Evolutionary conservation across 2,888 invertebrate genomes (phyloP).

Genomic region (Thecocarcelia acutangulata): DNA sequence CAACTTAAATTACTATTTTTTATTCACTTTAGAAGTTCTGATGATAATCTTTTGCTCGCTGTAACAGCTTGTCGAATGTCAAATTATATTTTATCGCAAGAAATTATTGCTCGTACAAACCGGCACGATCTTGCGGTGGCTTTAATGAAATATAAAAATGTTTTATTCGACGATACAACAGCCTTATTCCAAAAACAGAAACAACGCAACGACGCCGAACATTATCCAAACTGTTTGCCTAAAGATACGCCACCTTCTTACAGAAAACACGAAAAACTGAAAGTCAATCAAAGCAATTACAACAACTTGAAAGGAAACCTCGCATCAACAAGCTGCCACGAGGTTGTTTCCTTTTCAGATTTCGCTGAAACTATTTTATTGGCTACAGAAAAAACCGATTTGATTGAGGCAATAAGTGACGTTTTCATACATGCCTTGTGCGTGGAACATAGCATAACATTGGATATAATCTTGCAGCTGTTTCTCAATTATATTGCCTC

Average conservation of each 20-base stretch:
- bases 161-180: slow-evolving; percentile 79
- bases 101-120: slow-evolving; percentile 74
- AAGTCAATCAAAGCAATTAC: slow-evolving; percentile 23
- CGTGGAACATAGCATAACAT: slow-evolving; percentile 77
- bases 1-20: background rate
- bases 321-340: slow-evolving; percentile 18
- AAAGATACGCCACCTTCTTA: slow-evolving; percentile 31
- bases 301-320: background rate
- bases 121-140: slow-evolving; percentile 76
- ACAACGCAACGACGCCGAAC: slow-evolving; percentile 56
- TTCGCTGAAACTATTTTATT: slow-evolving; percentile 79
- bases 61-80: slow-evolving; percentile 80
- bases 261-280: slow-evolving; percentile 25
- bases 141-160: slow-evolving; percentile 78
- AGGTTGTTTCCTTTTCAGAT: slow-evolving; percentile 79
- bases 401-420: slow-evolving; percentile 80
- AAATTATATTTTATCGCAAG: slow-evolving; percentile 78
- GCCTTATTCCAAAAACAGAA: slow-evolving; percentile 67
- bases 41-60: slow-evolving; percentile 77
- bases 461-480: slow-evolving; percentile 82
- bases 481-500: slow-evolving; percentile 86
- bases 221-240: slow-evolving; percentile 17
- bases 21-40: slow-evolving; percentile 72
- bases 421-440: slow-evolving; percentile 79
- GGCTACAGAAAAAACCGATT: slow-evolving; percentile 75